Evolutionary conservation across 2,113 vertebrate species (phyloP).

Genomic region (Todiramphus saurophagus): DNA sequence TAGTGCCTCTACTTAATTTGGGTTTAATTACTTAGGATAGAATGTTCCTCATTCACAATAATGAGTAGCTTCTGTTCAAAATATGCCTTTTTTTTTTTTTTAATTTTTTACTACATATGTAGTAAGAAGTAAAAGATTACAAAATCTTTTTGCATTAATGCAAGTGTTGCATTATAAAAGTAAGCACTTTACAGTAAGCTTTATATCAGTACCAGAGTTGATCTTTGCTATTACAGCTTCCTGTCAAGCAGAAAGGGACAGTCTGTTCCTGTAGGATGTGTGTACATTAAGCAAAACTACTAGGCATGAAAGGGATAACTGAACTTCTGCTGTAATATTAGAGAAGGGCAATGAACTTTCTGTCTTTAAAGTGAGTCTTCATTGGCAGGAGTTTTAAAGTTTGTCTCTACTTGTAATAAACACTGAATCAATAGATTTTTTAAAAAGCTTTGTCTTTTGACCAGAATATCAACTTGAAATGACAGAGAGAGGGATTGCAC

Average conservation of each 20-base stretch:
- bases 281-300: background rate
- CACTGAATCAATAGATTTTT: background rate
- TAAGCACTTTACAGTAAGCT: background rate
- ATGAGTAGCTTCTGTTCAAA: background rate
- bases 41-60: background rate
- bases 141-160: background rate
- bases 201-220: background rate
- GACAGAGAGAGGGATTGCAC: background rate
- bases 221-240: background rate
- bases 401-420: background rate
- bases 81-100: background rate
- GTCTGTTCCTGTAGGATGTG: background rate
- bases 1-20: conserved; percentile 17
- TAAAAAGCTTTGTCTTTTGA: background rate
- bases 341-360: background rate
- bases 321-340: background rate
- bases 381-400: background rate
- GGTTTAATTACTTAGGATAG: conserved; percentile 13
- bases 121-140: background rate
- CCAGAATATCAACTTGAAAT: background rate
- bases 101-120: background rate
- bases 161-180: background rate
- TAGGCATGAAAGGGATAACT: background rate
- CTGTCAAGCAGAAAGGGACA: background rate
- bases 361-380: background rate